Conservation (phyloP, 2,113 vertebrate genomes). For the Pterocles burchelli region DNA sequence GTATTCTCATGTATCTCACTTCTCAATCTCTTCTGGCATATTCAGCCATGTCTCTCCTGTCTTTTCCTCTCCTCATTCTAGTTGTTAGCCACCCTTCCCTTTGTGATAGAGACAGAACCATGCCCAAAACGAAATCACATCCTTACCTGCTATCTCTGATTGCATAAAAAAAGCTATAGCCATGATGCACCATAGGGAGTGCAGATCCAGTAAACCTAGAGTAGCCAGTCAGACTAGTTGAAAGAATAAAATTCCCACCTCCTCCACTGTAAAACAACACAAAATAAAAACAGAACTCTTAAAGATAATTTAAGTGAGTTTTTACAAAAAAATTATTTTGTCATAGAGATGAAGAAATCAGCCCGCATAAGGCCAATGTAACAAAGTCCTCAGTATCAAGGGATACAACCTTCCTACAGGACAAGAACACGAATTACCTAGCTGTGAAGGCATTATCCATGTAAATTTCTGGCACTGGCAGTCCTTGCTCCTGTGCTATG, state of each 20-base stretch:
- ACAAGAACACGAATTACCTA: slow-evolving; percentile 76
- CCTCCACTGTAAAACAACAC: slow-evolving; percentile 83
- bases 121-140: background rate
- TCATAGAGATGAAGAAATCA: background rate
- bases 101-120: background rate
- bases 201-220: slow-evolving; percentile 79
- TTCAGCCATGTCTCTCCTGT: background rate
- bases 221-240: slow-evolving; percentile 93
- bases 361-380: background rate
- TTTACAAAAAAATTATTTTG: background rate
- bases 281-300: background rate
- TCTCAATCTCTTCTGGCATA: background rate
- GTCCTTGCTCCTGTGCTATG: slow-evolving; percentile 86
- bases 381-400: background rate
- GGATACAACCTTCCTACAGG: background rate
- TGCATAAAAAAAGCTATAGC: slow-evolving; percentile 93
- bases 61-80: background rate
- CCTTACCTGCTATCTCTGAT: slow-evolving; percentile 92
- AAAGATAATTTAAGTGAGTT: background rate
- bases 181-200: slow-evolving; percentile 89
- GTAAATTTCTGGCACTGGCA: slow-evolving; percentile 87
- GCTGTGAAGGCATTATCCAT: slow-evolving; percentile 85
- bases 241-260: slow-evolving; percentile 94
- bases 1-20: background rate
- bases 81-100: background rate